Percentiles rank a stretch among this genome's conserved stretches.
These are phyloP conservation scores for Cenopis cana DNA, from an alignment of 2,888 invertebrate species.

Conservation along the genomic window DNA sequence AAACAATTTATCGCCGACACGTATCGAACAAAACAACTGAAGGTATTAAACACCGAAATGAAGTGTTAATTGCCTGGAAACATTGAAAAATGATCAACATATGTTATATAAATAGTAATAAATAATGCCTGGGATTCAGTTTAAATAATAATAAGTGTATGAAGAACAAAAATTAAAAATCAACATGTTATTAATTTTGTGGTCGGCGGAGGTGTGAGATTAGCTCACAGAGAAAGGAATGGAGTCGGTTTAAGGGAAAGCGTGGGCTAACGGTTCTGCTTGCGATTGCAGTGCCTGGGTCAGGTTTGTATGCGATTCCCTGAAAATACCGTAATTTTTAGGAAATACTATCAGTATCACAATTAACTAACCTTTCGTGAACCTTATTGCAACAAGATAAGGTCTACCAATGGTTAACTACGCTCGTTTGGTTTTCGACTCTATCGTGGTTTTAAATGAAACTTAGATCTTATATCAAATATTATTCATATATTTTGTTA, in stretches of 20 bases:
- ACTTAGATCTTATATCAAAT: no score
- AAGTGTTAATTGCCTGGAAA: slow-evolving; percentile 84
- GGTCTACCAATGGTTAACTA: no score
- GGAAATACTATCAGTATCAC: no score
- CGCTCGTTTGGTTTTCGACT: no score
- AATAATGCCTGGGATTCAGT: slow-evolving; percentile 82
- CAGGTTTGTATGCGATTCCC: no score
- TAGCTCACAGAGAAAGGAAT: slow-evolving; percentile 59
- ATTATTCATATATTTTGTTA: no score
- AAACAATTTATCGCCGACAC: slow-evolving; percentile 32
- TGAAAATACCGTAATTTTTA: no score
- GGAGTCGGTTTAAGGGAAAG: slow-evolving; percentile 53
- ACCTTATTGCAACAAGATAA: no score
- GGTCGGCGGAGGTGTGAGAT: slow-evolving; percentile 81
- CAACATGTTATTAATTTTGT: slow-evolving; percentile 84
- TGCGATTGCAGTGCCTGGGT: no score
- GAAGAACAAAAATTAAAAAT: slow-evolving; percentile 82
- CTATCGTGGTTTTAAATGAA: no score
- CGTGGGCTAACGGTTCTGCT: slow-evolving; percentile 1
- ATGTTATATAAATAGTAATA: slow-evolving; percentile 85
- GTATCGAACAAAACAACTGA: slow-evolving; percentile 59
- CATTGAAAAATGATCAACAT: slow-evolving; percentile 85
- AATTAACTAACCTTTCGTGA: no score
- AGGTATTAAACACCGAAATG: slow-evolving; percentile 77
- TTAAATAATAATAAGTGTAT: slow-evolving; percentile 85